Evolutionary conservation across 2,888 invertebrate genomes (phyloP).

Genomic region (Poecilobothrus nobilitatus): DNA sequence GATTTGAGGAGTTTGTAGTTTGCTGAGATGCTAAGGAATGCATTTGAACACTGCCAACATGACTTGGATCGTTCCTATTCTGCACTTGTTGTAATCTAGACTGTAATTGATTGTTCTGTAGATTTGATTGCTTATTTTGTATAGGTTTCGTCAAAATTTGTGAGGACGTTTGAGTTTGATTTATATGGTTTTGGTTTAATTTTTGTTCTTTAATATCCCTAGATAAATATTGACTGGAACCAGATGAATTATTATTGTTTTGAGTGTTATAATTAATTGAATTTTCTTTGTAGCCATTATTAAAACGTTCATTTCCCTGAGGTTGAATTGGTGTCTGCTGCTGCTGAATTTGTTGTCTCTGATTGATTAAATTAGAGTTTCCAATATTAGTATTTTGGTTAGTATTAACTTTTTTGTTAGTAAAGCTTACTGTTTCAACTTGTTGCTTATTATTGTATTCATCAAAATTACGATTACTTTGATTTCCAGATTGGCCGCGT

Average conservation of each 20-base stretch:
- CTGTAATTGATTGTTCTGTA: slow-evolving; percentile 26
- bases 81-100: slow-evolving; percentile 39
- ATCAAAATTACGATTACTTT: slow-evolving; percentile 17
- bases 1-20: background rate
- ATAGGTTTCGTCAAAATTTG: slow-evolving; percentile 12
- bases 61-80: slow-evolving; percentile 41
- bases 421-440: slow-evolving; percentile 21
- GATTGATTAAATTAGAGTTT: slow-evolving; percentile 12
- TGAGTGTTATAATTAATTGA: slow-evolving; percentile 15
- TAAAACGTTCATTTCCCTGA: slow-evolving; percentile 21
- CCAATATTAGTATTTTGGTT: slow-evolving; percentile 2
- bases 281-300: slow-evolving; percentile 20
- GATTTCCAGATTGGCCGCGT: background rate
- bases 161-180: slow-evolving; percentile 7
- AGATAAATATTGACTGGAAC: slow-evolving; percentile 17
- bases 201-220: slow-evolving; percentile 19
- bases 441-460: slow-evolving; percentile 15
- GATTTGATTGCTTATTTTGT: slow-evolving; percentile 23
- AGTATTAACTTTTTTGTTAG: slow-evolving; percentile 19
- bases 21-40: slow-evolving; percentile 36
- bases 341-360: slow-evolving; percentile 25
- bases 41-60: slow-evolving; percentile 43
- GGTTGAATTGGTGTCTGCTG: slow-evolving; percentile 24
- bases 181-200: slow-evolving; percentile 17
- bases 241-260: slow-evolving; percentile 16